Conservation (phyloP, 2,113 vertebrate species). For the Dromaius novaehollandiae region DNA sequence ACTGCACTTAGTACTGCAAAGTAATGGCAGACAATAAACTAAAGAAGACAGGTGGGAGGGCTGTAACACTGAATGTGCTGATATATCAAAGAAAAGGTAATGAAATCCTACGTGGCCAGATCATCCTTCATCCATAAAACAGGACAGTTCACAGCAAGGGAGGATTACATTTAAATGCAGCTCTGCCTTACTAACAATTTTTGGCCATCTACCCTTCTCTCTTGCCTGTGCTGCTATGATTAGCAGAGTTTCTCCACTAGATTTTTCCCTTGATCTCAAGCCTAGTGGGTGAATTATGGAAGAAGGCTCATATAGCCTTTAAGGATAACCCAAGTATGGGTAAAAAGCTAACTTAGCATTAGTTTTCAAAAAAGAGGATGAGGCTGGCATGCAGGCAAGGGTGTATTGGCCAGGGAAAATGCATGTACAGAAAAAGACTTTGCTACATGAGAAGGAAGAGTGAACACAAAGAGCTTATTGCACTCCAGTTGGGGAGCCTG, state of each 20-base stretch:
- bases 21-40: conserved; percentile 21
- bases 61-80: conserved; percentile 37
- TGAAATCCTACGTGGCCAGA: neutral
- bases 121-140: conserved; percentile 33
- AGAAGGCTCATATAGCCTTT: neutral
- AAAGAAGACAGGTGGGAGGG: conserved; percentile 24
- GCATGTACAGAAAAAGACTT: neutral
- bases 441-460: neutral
- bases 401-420: neutral
- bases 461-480: neutral
- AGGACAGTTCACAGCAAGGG: conserved; percentile 24
- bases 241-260: neutral
- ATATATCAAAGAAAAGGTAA: conserved; percentile 42
- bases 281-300: neutral
- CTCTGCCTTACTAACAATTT: neutral
- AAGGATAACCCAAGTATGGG: neutral
- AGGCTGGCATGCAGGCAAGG: neutral
- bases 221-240: neutral
- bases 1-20: neutral
- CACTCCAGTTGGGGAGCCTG: neutral
- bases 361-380: neutral
- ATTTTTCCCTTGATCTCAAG: neutral
- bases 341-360: neutral
- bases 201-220: neutral
- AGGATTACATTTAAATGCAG: conserved; percentile 6